phyloP scores from a whole-genome alignment of 2,797 vertebrate genomes.

The Limosa lapponica region DNA sequence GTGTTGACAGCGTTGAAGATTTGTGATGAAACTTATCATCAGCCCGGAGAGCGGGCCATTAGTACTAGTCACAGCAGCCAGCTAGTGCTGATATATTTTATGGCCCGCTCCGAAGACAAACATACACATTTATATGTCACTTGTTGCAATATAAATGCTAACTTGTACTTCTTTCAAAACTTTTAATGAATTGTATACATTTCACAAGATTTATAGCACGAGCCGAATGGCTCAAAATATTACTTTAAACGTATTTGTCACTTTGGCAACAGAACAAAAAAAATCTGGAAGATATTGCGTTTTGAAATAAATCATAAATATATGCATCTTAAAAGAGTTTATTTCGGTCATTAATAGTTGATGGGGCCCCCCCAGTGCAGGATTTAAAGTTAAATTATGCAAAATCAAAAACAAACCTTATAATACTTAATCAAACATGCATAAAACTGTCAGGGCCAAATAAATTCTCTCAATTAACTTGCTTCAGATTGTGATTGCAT shows the following conservation, averaged over 20 bases:
- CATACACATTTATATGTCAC: conserved; percentile 66
- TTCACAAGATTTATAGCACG: conserved; percentile 80
- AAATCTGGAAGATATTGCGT: conserved; percentile 62
- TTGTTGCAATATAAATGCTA: conserved; percentile 74
- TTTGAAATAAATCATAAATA: conserved; percentile 85
- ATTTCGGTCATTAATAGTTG: conserved; percentile 84
- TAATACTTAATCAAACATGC: conserved; percentile 92
- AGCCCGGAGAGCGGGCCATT: not conserved
- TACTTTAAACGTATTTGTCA: conserved; percentile 84
- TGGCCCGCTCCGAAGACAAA: conserved; percentile 41
- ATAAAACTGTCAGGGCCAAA: conserved; percentile 89
- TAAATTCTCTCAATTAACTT: conserved; percentile 89
- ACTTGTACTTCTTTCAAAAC: conserved; percentile 79
- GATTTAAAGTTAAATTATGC: conserved; percentile 94
- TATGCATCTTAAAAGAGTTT: conserved; percentile 80
- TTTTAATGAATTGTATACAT: conserved; percentile 81
- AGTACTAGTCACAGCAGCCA: not conserved
- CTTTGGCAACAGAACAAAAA: conserved; percentile 78
- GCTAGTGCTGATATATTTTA: conserved; percentile 18
- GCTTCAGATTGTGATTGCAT: conserved; percentile 88
- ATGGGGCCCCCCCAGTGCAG: conserved; percentile 76
- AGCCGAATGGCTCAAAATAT: conserved; percentile 71
- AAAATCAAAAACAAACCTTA: conserved; percentile 92
- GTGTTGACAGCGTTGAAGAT: conserved; percentile 54
- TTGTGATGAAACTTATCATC: conserved; percentile 52